phyloP scores from a whole-genome alignment of 2,888 invertebrate genomes.

The Blastobasis adustella region DNA sequence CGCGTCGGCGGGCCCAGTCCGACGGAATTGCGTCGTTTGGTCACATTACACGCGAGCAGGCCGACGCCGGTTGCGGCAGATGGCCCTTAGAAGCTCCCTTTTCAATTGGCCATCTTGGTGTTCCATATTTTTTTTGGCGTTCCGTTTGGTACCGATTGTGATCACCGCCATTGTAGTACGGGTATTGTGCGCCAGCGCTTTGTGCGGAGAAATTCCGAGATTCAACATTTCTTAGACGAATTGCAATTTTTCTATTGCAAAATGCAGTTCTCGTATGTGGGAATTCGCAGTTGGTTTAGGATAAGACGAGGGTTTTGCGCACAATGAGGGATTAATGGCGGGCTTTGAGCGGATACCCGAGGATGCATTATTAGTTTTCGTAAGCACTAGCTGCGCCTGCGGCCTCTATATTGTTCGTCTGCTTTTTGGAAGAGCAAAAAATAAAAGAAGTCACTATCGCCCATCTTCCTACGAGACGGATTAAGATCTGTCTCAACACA shows the following conservation, averaged over 20 bases:
- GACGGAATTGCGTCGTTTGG: slow-evolving; percentile 30
- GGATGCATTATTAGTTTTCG: not conserved
- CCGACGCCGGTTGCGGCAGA: slow-evolving; percentile 57
- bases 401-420: not conserved
- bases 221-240: slow-evolving; percentile 43
- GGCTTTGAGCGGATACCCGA: slow-evolving; percentile 3
- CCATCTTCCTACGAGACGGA: too few relatives aligned
- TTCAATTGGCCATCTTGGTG: slow-evolving; percentile 61
- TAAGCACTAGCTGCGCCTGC: not conserved
- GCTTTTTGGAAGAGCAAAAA: not conserved
- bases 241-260: slow-evolving; percentile 52
- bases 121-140: slow-evolving; percentile 43
- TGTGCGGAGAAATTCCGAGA: slow-evolving; percentile 55
- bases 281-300: slow-evolving; percentile 48
- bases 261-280: slow-evolving; percentile 42
- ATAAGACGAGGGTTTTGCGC: slow-evolving; percentile 26
- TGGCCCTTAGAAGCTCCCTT: slow-evolving; percentile 52
- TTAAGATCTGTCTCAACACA: too few relatives aligned
- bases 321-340: slow-evolving; percentile 23
- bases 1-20: slow-evolving; percentile 14
- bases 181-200: slow-evolving; percentile 38
- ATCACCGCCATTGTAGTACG: slow-evolving; percentile 45
- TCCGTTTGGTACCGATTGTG: slow-evolving; percentile 46
- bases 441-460: not conserved
- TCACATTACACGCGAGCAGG: slow-evolving; percentile 25